Base-by-base conservation (phyloP, 2,113 vertebrate species). In the Rana temporaria region DNA sequence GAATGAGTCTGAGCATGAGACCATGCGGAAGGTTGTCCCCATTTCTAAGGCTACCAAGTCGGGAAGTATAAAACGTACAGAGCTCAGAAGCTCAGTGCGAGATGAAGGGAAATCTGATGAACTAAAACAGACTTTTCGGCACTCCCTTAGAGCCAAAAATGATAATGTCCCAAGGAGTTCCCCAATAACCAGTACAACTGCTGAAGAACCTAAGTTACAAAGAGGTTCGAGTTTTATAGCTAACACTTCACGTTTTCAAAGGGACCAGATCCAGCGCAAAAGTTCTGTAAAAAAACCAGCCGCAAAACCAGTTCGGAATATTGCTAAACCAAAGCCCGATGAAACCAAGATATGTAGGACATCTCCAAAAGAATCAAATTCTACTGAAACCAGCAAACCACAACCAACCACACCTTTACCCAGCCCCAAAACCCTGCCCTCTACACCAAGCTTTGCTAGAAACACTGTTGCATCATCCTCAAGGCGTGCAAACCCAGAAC, bases 391-490 rank as follows among this genome's bases (percentile, higher is more conserved):
- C 79, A 84, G 88, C 86, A 89, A 90, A 81, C 65, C 85, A 81
- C 85, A n/a, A 0, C 86, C 87, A 1, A 0, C 86, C 9, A 53
- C 88, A 0, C 85, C 87, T 2, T 0, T 85, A 8, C 48, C 87
- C 26, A 81, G 12, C 0, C 4, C 8, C 68, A 79, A 89, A 52
- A 95, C 91, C 63, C 85, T 62, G 79, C 82, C 90, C 0, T 12
- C 85, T 0, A 15, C 95, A 67, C 98, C 98, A 12, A 93, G 88
- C 89, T 99, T 99, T 69, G 97, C 97, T 0, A 94, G 97, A 19
- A 98, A 94, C 88, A 99, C 98, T 0, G 92, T 99, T n/a, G 93
- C 98, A 42, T 99, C 95, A 5, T 91, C 95, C 4, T 97, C 96
- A 52, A 91, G 94, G 68, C 91, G 91, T 82, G 87, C 90, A 71